Conservation (phyloP, 2,113 vertebrate species). For the Leucopternis melanops region DNA sequence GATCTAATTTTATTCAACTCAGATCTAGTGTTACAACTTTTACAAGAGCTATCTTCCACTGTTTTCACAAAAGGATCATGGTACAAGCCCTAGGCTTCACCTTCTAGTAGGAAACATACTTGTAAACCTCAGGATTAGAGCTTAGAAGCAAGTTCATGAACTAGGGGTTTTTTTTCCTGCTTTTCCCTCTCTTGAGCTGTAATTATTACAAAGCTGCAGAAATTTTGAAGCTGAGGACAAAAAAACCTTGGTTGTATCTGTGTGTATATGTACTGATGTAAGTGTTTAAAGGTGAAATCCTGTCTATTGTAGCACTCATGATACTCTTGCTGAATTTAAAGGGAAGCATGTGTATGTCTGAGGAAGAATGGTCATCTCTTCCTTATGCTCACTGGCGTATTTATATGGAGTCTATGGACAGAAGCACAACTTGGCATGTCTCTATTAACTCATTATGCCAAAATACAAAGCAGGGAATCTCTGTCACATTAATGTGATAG, state of each 20-base stretch:
- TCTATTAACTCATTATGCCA: background rate
- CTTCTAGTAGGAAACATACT: background rate
- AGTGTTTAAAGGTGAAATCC: background rate
- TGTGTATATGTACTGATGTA: background rate
- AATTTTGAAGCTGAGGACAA: background rate
- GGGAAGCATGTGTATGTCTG: background rate
- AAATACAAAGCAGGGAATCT: background rate
- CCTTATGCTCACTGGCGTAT: rapidly evolving
- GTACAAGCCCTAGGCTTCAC: background rate
- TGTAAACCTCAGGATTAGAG: background rate
- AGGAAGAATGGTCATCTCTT: background rate
- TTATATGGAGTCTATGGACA: background rate
- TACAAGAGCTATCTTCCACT: background rate
- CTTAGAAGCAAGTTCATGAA: background rate
- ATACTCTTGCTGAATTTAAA: background rate
- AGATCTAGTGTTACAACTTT: background rate
- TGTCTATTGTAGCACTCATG: background rate
- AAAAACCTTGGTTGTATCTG: background rate
- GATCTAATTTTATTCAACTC: background rate
- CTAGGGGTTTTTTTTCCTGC: rapidly evolving
- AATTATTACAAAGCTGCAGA: background rate
- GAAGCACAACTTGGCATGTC: background rate
- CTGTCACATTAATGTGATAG: background rate
- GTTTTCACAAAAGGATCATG: background rate
- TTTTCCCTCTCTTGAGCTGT: background rate